Base-by-base conservation (phyloP, 2,113 vertebrate species). In the Protobothrops mucrosquamatus region DNA sequence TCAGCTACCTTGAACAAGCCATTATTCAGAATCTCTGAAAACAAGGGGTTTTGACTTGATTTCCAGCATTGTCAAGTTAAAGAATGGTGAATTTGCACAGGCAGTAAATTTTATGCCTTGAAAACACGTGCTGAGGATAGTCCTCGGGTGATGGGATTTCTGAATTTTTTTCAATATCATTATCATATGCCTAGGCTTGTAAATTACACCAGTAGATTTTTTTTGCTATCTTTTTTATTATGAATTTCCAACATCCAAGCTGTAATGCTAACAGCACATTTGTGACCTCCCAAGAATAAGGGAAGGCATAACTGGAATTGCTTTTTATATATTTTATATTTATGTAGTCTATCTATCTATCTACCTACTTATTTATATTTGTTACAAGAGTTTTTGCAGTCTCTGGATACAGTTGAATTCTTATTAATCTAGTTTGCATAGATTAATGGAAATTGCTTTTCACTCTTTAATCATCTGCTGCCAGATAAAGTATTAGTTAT, bases 91-190 rank as follows among this genome's bases (percentile, higher is more conserved):
- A 88, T 95, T 55, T 92, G 46, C 85, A 85, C 0, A 94, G 51
- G 61, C 34, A 94, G 74, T 95, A 94, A 94, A 56, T 96, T 95
- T 51, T 94, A 64, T 94, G 87, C 74, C 88, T 92, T 93, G 91
- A 93, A 96, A 95, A 91, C 55, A 85, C 11, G 52, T 94, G 69
- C 74, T 91, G 92, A 94, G 89, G 93, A 93, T 48, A 94, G 93
- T 92, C 91, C 94, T 94, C 94, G 26, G 86, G 94, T 95, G 91
- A 96, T 91, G 85, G 85, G 69, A 61, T 93, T 97, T 88, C 91
- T 96, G 96, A 96, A 89, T 93, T 93, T 96, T 51, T 96, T 95
- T 90, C 91, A 93, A 94, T 94, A 96, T 95, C 69, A 90, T 91
- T 90, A 85, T 94, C 59, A 23, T 93, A 92, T 89, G 56, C 91